These are phyloP conservation scores for Lophura nycthemera DNA, from an alignment of 2,113 vertebrate species.

Conservation along the genomic window DNA sequence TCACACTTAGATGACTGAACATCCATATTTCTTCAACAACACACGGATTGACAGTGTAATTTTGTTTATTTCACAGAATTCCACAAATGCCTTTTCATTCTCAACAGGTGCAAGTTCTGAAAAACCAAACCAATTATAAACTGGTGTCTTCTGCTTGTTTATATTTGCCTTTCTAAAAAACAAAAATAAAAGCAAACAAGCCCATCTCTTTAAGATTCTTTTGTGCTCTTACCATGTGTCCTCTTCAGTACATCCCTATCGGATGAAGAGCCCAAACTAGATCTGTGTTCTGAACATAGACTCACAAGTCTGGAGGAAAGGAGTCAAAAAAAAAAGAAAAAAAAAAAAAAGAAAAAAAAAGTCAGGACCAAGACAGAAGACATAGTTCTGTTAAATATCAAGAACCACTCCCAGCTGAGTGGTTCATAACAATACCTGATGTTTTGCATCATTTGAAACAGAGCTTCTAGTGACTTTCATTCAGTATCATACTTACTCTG, in stretches of 20 bases:
- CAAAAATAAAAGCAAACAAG: too few species aligned
- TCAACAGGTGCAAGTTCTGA: background rate
- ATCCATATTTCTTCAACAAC: background rate
- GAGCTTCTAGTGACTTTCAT: background rate
- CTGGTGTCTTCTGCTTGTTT: background rate
- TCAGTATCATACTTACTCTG: background rate
- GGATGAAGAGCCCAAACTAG: background rate
- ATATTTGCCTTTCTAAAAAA: background rate
- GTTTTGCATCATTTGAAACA: background rate
- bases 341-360: background rate
- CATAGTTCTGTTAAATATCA: fast-evolving
- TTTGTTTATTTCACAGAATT: background rate
- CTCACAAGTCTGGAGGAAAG: background rate
- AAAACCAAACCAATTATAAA: background rate
- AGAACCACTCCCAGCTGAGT: background rate
- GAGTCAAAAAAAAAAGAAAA: background rate
- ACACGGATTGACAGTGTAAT: background rate
- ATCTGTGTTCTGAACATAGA: background rate
- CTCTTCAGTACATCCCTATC: background rate
- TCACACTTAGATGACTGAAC: background rate
- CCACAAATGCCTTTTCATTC: background rate
- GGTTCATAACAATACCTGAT: background rate
- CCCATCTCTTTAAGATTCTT: background rate
- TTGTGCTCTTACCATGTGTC: background rate
- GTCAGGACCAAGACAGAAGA: background rate